Evolutionary conservation across 2,888 invertebrate species (phyloP), one percentile per base, ranked within the genome.

Genomic region (Lepidocyrtoides sp.): DNA sequence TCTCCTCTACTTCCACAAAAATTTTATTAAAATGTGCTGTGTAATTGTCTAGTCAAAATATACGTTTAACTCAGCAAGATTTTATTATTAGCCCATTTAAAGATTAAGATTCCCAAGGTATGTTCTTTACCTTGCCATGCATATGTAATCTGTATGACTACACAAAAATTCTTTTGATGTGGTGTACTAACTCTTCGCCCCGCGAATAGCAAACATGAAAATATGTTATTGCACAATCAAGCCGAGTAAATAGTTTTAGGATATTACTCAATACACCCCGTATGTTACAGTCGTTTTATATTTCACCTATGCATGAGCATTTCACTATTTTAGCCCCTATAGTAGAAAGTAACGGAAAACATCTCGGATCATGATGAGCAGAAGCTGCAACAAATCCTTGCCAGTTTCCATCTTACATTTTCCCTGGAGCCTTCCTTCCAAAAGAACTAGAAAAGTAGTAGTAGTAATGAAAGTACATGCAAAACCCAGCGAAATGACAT

Each of bases 391-490:
- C 7, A 7, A 23, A 23, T 5, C 23, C 60, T 10, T 10, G 8
- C 12, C n/a, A 51, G 10, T 41, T 83, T 48, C 17, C n/a, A 10
- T 29, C 26, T 44, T 26, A 66, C 48, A 48, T 48, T 54, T 72
- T 84, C 69, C 84, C 66, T 3, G 29, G 69, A 84, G 72, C 32
- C 4, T 17, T 51, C 57, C 41, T 84, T 51, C 20, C 0, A 54
- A 17, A 29, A 23, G 69, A 60, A 20, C n/a, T 1, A n/a, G 36
- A 32, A 66, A 66, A 0, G 29, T 14, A 69, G 23, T n/a, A 41
- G 14, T 20, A 7, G 23, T 44, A 75, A 75, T 75, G 44, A 75
- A 75, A 75, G 23, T 44, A 44, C 44, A 75, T n/a, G n/a, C n/a
- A 23, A 12, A 41, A 41, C 4, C n/a, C 8, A 17, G 26, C 44